Evolutionary conservation across 2,113 vertebrate genomes (phyloP).

Genomic region (Lampris incognitus): DNA sequence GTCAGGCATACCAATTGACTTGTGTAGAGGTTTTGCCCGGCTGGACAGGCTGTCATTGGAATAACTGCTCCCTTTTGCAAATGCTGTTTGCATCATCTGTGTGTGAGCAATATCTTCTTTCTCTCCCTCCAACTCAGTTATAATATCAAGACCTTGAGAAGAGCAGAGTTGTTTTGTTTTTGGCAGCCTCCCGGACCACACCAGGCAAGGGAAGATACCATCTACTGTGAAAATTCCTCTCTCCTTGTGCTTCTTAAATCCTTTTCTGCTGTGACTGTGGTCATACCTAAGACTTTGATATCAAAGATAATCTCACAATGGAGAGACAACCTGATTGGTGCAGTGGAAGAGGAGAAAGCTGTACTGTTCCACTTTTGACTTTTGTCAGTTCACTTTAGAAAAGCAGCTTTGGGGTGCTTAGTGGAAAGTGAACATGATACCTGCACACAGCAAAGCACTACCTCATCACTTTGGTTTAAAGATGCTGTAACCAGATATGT

Average conservation of each 20-base stretch:
- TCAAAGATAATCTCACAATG: slow-evolving; percentile 21
- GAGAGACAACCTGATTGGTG: slow-evolving; percentile 1
- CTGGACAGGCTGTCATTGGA: slow-evolving; percentile 21
- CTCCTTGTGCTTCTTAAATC: slow-evolving; percentile 11
- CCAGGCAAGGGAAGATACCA: background rate
- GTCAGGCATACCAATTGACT: slow-evolving; percentile 31
- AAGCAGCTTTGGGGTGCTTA: slow-evolving; percentile 24
- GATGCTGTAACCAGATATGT: slow-evolving; percentile 24
- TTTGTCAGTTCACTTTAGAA: background rate
- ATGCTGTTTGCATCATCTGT: slow-evolving; percentile 15
- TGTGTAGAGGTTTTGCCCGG: background rate
- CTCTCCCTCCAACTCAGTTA: slow-evolving; percentile 2
- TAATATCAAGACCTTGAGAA: background rate
- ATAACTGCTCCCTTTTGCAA: slow-evolving; percentile 2
- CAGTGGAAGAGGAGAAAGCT: slow-evolving; percentile 21
- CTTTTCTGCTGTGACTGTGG: slow-evolving; percentile 23
- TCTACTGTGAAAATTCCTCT: slow-evolving; percentile 13
- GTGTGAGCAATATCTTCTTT: background rate
- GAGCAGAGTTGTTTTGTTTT: background rate
- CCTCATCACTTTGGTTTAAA: slow-evolving; percentile 10
- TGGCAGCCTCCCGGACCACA: background rate
- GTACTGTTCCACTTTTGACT: slow-evolving; percentile 4
- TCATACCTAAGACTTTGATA: slow-evolving; percentile 29
- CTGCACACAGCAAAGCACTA: slow-evolving; percentile 18
- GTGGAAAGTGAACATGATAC: slow-evolving; percentile 16